phyloP scores from a whole-genome alignment of 2,113 vertebrate species.

The Leucopsar rothschildi region DNA sequence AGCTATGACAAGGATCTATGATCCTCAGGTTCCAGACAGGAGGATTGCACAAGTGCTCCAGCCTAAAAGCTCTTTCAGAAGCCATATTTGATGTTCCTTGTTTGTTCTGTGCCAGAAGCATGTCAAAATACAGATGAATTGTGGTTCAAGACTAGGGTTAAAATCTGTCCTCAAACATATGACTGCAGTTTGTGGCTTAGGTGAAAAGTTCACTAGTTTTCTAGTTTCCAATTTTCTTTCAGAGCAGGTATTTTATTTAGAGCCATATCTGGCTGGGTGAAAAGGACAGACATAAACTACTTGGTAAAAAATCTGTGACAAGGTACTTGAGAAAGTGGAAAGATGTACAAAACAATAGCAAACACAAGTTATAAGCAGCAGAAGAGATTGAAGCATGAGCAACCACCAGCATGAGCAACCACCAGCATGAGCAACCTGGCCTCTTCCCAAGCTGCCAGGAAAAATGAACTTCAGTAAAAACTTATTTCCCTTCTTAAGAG shows the following conservation, averaged over 20 bases:
- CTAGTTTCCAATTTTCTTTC: neutral
- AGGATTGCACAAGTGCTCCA: neutral
- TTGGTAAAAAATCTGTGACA: neutral
- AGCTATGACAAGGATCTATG: neutral
- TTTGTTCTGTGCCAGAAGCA: neutral
- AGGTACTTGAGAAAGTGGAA: neutral
- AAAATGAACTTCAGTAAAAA: neutral
- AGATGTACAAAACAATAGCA: neutral
- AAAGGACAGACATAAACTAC: constrained; percentile 6
- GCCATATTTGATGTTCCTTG: neutral
- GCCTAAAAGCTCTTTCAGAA: neutral
- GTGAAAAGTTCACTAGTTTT: constrained; percentile 12
- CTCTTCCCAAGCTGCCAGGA: neutral
- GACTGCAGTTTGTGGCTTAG: neutral
- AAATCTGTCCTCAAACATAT: neutral
- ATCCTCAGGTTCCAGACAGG: neutral
- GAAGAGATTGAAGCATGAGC: neutral
- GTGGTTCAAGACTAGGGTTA: neutral
- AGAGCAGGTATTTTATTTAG: neutral
- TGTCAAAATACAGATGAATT: neutral
- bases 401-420: neutral
- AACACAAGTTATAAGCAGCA: neutral
- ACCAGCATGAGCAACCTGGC: neutral
- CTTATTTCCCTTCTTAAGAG: neutral
- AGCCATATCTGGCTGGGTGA: neutral